Evolutionary conservation across 2,113 vertebrate genomes (phyloP).

Genomic region (Plectropomus leopardus): DNA sequence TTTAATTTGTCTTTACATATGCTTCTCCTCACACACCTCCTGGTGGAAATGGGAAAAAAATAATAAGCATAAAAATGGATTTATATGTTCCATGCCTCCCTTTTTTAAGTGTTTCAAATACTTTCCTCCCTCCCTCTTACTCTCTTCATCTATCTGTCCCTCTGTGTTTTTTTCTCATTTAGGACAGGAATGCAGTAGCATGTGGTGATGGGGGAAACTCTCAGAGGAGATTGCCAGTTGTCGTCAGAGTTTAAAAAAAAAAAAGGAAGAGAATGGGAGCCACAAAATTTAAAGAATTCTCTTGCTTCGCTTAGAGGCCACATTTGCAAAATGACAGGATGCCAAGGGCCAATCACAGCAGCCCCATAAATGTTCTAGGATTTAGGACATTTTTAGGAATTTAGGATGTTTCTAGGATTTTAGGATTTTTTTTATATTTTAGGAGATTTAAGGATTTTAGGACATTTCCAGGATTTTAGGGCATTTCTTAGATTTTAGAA

Average conservation of each 20-base stretch:
- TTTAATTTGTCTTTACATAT: constrained; percentile 41
- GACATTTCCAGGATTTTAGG: too few species aligned
- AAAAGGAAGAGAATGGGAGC: constrained; percentile 64
- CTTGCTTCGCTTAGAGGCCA: too few species aligned
- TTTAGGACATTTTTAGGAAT: too few species aligned
- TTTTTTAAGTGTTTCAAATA: constrained; percentile 26
- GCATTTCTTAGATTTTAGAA: too few species aligned
- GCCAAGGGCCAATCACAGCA: too few species aligned
- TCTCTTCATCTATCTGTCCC: constrained; percentile 11
- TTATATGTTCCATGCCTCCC: constrained; percentile 21
- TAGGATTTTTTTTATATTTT: too few species aligned
- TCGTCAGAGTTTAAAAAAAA: constrained; percentile 70
- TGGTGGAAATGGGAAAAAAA: constrained; percentile 16
- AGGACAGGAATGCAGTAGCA: constrained; percentile 48
- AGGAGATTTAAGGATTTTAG: too few species aligned
- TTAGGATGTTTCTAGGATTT: too few species aligned
- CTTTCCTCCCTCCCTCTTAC: not conserved
- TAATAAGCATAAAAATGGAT: constrained; percentile 7
- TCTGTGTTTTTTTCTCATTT: constrained; percentile 14
- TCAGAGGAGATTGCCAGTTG: constrained; percentile 31
- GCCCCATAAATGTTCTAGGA: too few species aligned
- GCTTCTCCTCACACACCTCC: constrained; percentile 33
- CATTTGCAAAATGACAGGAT: too few species aligned
- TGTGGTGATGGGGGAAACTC: constrained; percentile 15
- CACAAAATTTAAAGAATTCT: constrained; percentile 80